These are phyloP conservation scores for Philypnodon macrostomus DNA, from an alignment of 2,797 vertebrate species.

Conservation along the genomic window DNA sequence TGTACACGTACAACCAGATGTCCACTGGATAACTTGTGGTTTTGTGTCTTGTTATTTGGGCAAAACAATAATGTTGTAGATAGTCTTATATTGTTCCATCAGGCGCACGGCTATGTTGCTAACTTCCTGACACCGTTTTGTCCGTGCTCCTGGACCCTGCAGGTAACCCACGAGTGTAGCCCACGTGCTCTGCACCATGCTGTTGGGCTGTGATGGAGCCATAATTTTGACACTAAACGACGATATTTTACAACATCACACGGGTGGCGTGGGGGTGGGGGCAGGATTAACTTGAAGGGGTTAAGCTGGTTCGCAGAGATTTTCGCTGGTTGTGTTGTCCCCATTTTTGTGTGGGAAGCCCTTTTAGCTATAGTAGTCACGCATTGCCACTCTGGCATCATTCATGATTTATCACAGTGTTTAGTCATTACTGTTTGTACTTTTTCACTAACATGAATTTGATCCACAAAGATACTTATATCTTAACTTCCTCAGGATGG, in stretches of 20 bases:
- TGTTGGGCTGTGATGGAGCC: background rate
- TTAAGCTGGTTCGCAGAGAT: slow-evolving; percentile 71
- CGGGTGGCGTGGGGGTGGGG: slow-evolving; percentile 57
- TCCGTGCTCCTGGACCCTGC: background rate
- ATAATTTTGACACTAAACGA: background rate
- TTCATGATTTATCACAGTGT: no score
- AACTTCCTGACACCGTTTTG: slow-evolving; percentile 32
- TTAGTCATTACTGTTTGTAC: no score
- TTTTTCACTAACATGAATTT: no score
- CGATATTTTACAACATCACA: slow-evolving; percentile 7
- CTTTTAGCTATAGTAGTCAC: no score
- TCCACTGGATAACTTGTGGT: rapidly evolving
- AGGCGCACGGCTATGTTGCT: slow-evolving; percentile 12
- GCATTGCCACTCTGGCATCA: no score
- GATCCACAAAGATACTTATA: background rate
- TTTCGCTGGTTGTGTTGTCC: slow-evolving; percentile 51
- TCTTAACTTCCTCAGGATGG: slow-evolving; percentile 76
- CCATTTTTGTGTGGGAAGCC: slow-evolving; percentile 39
- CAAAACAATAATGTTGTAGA: background rate
- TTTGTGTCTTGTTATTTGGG: rapidly evolving
- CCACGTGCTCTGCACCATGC: background rate
- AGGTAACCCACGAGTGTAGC: background rate
- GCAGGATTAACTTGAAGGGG: slow-evolving; percentile 63
- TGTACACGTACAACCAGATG: rapidly evolving
- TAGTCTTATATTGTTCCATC: background rate